phyloP scores from a whole-genome alignment of 2,113 vertebrate genomes.

The Scalopus aquaticus region DNA sequence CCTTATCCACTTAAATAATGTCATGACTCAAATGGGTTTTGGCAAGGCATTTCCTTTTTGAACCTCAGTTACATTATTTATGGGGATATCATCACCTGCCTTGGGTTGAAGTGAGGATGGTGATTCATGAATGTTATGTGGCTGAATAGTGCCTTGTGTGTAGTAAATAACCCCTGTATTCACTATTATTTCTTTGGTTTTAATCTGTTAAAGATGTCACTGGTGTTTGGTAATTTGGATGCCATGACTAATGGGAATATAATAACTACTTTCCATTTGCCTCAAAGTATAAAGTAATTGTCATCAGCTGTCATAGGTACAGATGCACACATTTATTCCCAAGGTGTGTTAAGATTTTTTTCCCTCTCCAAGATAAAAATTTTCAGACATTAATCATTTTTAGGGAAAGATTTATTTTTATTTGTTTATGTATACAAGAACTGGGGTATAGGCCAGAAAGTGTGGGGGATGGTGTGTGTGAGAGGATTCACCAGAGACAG shows the following conservation, averaged over 20 bases:
- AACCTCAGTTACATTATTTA: not conserved
- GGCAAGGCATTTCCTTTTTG: not conserved
- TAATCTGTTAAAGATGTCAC: not conserved
- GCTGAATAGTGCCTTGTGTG: not conserved
- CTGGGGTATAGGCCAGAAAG: too few relatives aligned
- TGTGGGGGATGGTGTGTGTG: too few relatives aligned
- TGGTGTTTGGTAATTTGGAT: not conserved
- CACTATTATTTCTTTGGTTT: not conserved
- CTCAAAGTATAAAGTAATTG: not conserved
- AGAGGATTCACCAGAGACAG: too few relatives aligned
- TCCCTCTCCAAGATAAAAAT: not conserved
- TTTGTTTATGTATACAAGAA: too few relatives aligned
- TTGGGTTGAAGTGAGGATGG: not conserved
- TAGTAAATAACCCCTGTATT: not conserved
- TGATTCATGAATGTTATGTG: not conserved
- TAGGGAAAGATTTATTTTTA: not conserved
- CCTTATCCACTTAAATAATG: not conserved
- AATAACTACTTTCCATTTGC: not conserved
- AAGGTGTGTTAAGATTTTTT: not conserved
- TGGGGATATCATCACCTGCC: not conserved
- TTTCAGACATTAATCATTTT: not conserved
- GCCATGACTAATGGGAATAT: not conserved
- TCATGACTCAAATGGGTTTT: not conserved
- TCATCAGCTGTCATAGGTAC: not conserved
- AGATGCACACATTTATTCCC: not conserved